Conservation (phyloP, 2,797 vertebrate species). For the Acanthiza pusilla region DNA sequence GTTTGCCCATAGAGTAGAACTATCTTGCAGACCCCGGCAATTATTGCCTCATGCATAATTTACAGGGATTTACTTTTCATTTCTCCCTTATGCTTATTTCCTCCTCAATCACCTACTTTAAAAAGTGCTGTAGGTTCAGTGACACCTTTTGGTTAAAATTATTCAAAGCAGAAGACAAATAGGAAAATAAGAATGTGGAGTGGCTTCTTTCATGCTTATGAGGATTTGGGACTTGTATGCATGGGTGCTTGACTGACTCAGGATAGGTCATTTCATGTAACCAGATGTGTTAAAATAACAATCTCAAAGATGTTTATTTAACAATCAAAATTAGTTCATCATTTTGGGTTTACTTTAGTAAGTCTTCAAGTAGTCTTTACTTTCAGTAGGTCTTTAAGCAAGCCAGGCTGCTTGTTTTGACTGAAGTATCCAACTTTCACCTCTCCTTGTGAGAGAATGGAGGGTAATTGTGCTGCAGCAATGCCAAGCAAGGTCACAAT, state of each 20-base stretch:
- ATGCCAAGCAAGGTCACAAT: neutral
- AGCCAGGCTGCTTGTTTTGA: slow-evolving; percentile 32
- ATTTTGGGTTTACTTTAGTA: slow-evolving; percentile 23
- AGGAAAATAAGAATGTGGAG: neutral
- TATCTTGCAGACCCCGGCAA: neutral
- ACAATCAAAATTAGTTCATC: slow-evolving; percentile 54
- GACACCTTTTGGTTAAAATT: neutral
- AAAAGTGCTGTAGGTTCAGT: neutral
- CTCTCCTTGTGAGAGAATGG: neutral
- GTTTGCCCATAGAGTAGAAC: neutral
- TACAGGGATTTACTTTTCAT: neutral
- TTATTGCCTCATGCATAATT: neutral
- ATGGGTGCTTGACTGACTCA: neutral
- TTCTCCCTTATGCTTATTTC: neutral
- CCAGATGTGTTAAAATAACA: slow-evolving; percentile 58
- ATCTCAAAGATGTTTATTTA: slow-evolving; percentile 50
- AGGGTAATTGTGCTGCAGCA: neutral
- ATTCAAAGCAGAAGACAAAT: neutral
- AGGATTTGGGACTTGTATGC: neutral
- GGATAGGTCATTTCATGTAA: neutral
- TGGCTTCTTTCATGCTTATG: neutral
- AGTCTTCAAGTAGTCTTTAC: neutral
- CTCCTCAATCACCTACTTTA: neutral
- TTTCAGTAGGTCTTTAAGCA: neutral
- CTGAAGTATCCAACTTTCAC: slow-evolving; percentile 1